These are phyloP conservation scores for Tiliqua scincoides DNA, from an alignment of 2,113 vertebrate genomes.

Conservation along the genomic window DNA sequence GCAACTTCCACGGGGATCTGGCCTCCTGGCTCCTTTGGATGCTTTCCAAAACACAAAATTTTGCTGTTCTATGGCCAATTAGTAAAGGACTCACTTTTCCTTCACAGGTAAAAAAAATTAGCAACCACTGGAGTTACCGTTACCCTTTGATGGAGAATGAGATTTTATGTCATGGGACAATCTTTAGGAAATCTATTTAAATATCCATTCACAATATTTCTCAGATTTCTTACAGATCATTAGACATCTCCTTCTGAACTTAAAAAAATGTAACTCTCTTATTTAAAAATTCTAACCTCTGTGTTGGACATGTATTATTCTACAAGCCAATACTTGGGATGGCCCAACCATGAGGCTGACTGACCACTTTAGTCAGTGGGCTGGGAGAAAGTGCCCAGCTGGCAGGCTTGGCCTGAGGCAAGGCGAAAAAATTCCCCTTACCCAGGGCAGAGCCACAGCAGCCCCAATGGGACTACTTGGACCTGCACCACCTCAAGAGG, in stretches of 20 bases:
- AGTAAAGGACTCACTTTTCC: too few species aligned
- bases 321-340: neutral
- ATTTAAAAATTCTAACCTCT: too few species aligned
- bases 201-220: neutral
- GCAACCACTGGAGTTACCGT: neutral
- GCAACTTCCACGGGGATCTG: neutral
- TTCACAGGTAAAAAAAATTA: neutral
- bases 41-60: neutral
- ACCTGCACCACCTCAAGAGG: too few species aligned
- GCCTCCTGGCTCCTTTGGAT: neutral
- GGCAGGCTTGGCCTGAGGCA: too few species aligned
- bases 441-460: too few species aligned
- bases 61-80: too few species aligned
- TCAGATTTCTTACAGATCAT: neutral
- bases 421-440: too few species aligned
- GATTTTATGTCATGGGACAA: neutral
- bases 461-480: too few species aligned
- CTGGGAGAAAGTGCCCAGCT: too few species aligned
- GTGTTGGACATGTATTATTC: neutral
- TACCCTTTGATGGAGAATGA: neutral
- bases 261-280: neutral
- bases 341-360: too few species aligned
- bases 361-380: too few species aligned
- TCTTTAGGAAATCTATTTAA: neutral
- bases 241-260: neutral